These are phyloP conservation scores for Drosophila sp. DNA, from an alignment of 1,140 invertebrate species.

Conservation along the genomic window DNA sequence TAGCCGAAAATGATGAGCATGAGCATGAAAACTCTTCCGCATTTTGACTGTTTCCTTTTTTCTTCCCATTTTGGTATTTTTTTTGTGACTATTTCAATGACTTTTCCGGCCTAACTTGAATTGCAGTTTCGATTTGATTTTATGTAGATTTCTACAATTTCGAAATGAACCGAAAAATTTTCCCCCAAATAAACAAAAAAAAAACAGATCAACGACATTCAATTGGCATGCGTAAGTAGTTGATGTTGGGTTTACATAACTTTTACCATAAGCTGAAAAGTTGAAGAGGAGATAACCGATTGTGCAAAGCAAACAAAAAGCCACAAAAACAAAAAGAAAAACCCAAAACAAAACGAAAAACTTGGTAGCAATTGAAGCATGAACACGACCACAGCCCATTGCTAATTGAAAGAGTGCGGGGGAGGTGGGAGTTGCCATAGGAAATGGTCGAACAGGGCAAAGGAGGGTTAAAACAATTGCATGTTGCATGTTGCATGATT, in stretches of 20 bases:
- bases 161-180: slow-evolving; percentile 16
- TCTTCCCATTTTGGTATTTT: slow-evolving; percentile 26
- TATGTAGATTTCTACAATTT: slow-evolving; percentile 23
- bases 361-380: slow-evolving; percentile 50
- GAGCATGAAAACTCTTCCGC: slow-evolving; percentile 50
- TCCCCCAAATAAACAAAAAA: slow-evolving; percentile 37
- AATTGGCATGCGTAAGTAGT: slow-evolving; percentile 57
- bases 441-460: neutral
- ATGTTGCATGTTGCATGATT: slow-evolving; percentile 52
- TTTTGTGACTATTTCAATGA: slow-evolving; percentile 45
- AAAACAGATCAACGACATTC: slow-evolving; percentile 38
- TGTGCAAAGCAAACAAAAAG: slow-evolving; percentile 52
- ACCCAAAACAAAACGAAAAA: slow-evolving; percentile 29
- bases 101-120: slow-evolving; percentile 48
- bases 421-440: slow-evolving; percentile 12
- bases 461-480: slow-evolving; percentile 44
- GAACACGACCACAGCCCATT: slow-evolving; percentile 56
- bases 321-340: slow-evolving; percentile 41
- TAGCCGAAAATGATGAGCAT: slow-evolving; percentile 51
- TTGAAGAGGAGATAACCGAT: slow-evolving; percentile 41
- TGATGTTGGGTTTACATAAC: slow-evolving; percentile 43
- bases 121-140: slow-evolving; percentile 3
- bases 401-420: slow-evolving; percentile 53
- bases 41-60: slow-evolving; percentile 62
- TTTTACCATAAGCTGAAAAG: slow-evolving; percentile 16